Percentiles rank a stretch among this genome's conserved stretches.
These are phyloP conservation scores for Apteryx mantelli DNA, from an alignment of 2,113 vertebrate genomes.

Conservation along the genomic window DNA sequence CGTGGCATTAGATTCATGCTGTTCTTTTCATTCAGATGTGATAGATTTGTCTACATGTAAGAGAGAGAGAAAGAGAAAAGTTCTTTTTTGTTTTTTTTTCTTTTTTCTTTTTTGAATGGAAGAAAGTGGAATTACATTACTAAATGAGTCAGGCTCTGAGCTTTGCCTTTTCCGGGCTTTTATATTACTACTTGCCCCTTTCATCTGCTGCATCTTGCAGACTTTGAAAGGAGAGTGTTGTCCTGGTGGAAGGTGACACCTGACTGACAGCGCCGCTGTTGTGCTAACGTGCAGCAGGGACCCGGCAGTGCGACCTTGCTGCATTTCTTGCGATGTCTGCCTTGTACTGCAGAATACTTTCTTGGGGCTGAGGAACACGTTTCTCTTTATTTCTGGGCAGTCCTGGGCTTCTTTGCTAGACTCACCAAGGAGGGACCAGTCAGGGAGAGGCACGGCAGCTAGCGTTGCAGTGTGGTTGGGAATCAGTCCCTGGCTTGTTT, in stretches of 20 bases:
- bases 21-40: not conserved
- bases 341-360: not conserved
- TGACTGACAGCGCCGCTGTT: fast-evolving
- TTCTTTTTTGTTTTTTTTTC: not conserved
- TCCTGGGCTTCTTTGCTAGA: fast-evolving
- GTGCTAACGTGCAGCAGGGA: fast-evolving
- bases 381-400: not conserved
- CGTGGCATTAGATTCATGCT: not conserved
- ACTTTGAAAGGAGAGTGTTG: not conserved
- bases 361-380: fast-evolving
- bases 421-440: fast-evolving
- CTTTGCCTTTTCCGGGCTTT: not conserved
- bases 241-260: fast-evolving
- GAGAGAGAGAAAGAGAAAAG: not conserved
- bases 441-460: not conserved
- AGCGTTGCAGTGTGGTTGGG: not conserved
- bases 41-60: no score
- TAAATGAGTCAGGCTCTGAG: not conserved
- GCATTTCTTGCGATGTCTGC: not conserved
- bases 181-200: not conserved
- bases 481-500: not conserved
- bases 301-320: not conserved
- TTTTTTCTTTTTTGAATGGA: not conserved
- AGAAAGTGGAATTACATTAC: not conserved
- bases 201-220: not conserved